These are phyloP conservation scores for Lithobates pipiens DNA, from an alignment of 2,797 vertebrate species.

Conservation along the genomic window DNA sequence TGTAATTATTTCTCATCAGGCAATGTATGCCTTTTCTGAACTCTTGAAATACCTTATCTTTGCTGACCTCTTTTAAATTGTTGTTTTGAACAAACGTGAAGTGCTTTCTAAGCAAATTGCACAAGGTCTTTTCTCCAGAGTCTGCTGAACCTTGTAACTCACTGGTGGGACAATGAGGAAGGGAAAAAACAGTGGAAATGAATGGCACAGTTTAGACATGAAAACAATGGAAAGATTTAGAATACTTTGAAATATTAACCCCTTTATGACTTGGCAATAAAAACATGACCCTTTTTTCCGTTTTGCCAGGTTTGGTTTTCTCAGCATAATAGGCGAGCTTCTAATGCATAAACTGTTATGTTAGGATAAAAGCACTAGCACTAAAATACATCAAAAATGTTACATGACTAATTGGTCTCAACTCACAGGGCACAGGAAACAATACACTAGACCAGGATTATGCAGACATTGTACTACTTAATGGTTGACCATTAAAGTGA, in stretches of 20 bases:
- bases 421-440: too few relatives aligned
- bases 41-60: too few relatives aligned
- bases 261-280: neutral
- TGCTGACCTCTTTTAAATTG: neutral
- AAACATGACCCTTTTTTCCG: conserved; percentile 4
- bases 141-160: conserved; percentile 1
- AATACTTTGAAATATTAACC: conserved; percentile 11
- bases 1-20: too few relatives aligned
- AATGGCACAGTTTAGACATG: conserved; percentile 16
- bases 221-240: conserved; percentile 35
- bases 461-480: too few relatives aligned
- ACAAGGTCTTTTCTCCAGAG: neutral
- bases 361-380: too few relatives aligned
- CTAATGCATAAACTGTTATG: too few relatives aligned
- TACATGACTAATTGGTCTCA: too few relatives aligned
- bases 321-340: too few relatives aligned
- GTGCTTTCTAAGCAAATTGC: conserved; percentile 18
- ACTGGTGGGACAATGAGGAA: conserved; percentile 8
- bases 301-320: neutral
- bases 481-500: too few relatives aligned
- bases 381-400: too few relatives aligned
- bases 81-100: conserved; percentile 1
- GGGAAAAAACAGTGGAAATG: conserved; percentile 6
- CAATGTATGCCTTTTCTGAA: too few relatives aligned
- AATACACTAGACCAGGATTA: too few relatives aligned